phyloP scores from a whole-genome alignment of 2,113 vertebrate species.

The Phoxinus phoxinus region DNA sequence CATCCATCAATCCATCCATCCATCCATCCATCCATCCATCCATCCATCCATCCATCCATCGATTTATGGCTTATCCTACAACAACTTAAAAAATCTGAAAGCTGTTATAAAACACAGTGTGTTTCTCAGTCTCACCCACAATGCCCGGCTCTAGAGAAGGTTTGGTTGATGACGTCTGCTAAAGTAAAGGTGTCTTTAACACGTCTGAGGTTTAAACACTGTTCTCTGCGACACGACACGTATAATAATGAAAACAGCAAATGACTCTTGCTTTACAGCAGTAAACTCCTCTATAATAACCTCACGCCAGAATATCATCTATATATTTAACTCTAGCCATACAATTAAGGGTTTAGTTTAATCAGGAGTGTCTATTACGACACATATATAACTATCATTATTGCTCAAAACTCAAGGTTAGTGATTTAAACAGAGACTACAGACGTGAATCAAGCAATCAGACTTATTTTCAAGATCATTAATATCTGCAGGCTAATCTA shows the following conservation, averaged over 20 bases:
- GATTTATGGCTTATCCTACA: too few species aligned
- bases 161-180: neutral
- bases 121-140: neutral
- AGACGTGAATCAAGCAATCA: neutral
- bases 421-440: neutral
- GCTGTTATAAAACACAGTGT: neutral
- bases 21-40: accelerated
- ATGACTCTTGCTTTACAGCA: neutral
- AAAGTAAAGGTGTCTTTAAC: neutral
- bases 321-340: neutral
- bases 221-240: neutral
- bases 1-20: too few species aligned
- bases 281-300: neutral
- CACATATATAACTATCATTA: neutral
- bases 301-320: neutral
- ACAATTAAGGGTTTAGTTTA: neutral
- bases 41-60: too few species aligned
- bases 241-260: neutral
- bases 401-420: neutral
- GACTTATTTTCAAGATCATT: neutral
- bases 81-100: neutral
- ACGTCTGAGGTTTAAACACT: neutral
- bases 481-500: neutral
- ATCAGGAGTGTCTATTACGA: neutral
- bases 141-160: neutral